phyloP scores from a whole-genome alignment of 2,113 vertebrate genomes.

The Sander vitreus region DNA sequence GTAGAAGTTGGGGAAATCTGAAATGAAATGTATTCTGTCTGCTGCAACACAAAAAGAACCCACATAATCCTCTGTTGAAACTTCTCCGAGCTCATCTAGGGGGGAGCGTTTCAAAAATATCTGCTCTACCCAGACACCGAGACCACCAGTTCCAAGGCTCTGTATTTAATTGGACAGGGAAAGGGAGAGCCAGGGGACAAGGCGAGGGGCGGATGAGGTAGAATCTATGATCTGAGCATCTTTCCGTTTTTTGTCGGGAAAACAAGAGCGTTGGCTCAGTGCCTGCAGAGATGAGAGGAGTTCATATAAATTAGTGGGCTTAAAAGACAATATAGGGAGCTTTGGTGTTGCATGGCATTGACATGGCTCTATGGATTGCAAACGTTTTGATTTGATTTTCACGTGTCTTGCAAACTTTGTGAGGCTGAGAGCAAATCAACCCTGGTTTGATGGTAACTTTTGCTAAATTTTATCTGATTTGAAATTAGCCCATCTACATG shows the following conservation, averaged over 20 bases:
- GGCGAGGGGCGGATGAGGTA: constrained; percentile 55
- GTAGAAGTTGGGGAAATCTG: constrained; percentile 22
- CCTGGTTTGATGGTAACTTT: not conserved
- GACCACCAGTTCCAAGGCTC: constrained; percentile 49
- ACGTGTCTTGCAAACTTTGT: constrained; percentile 1
- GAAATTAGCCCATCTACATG: not conserved
- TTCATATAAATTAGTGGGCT: constrained; percentile 64
- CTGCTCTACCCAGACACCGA: constrained; percentile 63
- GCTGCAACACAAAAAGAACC: constrained; percentile 49
- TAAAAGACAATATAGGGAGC: constrained; percentile 52
- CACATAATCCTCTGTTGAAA: constrained; percentile 66
- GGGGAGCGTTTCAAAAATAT: constrained; percentile 57
- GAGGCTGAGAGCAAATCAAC: not conserved
- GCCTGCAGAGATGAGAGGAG: constrained; percentile 58
- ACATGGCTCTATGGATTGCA: constrained; percentile 8
- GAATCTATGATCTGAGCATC: constrained; percentile 71
- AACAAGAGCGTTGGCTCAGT: constrained; percentile 57
- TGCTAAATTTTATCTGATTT: not conserved
- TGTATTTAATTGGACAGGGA: constrained; percentile 75
- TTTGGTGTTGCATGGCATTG: constrained; percentile 39
- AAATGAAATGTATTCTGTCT: constrained; percentile 55
- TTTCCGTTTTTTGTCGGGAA: constrained; percentile 50
- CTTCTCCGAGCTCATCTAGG: constrained; percentile 49
- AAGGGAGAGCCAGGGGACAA: constrained; percentile 63
- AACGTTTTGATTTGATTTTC: constrained; percentile 31